Evolutionary conservation across 2,797 vertebrate genomes (phyloP).

Genomic region (Peromyscus eremicus): DNA sequence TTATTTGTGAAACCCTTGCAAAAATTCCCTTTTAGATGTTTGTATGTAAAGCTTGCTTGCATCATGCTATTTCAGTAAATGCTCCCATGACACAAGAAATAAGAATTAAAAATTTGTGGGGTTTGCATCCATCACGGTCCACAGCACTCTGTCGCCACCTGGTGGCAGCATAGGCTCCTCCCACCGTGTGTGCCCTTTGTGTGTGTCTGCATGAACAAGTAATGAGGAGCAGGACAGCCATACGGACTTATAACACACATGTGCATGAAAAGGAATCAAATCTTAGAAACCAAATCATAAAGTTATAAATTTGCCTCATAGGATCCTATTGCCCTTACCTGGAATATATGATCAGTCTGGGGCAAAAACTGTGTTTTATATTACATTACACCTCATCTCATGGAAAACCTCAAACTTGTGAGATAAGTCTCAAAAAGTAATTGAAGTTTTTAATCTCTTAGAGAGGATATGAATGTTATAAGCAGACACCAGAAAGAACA

Average conservation of each 20-base stretch:
- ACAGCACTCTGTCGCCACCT: constrained; percentile 66
- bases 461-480: background rate
- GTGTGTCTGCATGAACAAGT: background rate
- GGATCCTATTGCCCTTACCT: background rate
- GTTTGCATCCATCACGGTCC: constrained; percentile 30
- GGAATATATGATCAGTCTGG: background rate
- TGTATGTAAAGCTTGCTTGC: background rate
- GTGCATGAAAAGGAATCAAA: background rate
- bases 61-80: background rate
- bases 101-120: background rate
- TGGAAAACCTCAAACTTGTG: background rate
- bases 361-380: background rate
- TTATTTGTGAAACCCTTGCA: background rate
- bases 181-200: background rate
- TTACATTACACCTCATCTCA: background rate
- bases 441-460: background rate
- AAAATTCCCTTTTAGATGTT: background rate
- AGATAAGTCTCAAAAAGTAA: constrained; percentile 23
- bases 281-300: constrained; percentile 33
- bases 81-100: background rate
- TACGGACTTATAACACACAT: background rate
- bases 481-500: background rate
- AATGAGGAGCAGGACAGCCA: background rate
- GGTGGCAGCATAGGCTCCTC: background rate
- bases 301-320: background rate